These are phyloP conservation scores for Connochaetes taurinus DNA, from an alignment of 2,113 vertebrate species.

Conservation along the genomic window DNA sequence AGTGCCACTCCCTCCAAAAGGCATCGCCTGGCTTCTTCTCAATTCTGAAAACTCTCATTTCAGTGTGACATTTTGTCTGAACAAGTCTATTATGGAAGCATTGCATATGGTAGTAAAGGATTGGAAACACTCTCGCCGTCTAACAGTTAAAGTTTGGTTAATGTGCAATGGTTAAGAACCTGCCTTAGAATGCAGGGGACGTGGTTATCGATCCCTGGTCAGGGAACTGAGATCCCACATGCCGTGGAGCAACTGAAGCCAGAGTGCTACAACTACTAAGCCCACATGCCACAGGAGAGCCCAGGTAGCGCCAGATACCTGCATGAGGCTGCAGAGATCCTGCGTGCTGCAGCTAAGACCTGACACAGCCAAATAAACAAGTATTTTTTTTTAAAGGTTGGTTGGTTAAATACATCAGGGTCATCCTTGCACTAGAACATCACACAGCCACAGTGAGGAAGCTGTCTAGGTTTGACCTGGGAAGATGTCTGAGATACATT, in stretches of 20 bases:
- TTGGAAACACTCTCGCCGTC: background rate
- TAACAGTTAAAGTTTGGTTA: background rate
- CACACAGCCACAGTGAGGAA: background rate
- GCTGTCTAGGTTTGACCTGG: background rate
- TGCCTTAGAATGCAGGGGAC: background rate
- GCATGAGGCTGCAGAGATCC: background rate
- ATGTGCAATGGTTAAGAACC: background rate
- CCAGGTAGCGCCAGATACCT: accelerated
- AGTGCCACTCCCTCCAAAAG: background rate
- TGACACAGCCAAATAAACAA: background rate
- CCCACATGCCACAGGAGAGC: background rate
- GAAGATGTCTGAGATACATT: background rate
- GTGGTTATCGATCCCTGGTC: background rate
- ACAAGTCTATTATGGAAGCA: background rate
- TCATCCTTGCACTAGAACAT: too few relatives aligned
- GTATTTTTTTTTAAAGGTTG: background rate
- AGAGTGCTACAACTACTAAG: background rate
- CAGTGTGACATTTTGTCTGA: background rate
- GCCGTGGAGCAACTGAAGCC: background rate
- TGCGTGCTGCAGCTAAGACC: background rate
- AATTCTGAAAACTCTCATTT: background rate
- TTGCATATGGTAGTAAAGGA: background rate
- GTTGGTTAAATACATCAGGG: background rate
- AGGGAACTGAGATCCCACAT: background rate
- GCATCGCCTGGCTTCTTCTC: background rate